Conservation (phyloP, 1,140 invertebrate genomes). For the Ectropis grisescens region DNA sequence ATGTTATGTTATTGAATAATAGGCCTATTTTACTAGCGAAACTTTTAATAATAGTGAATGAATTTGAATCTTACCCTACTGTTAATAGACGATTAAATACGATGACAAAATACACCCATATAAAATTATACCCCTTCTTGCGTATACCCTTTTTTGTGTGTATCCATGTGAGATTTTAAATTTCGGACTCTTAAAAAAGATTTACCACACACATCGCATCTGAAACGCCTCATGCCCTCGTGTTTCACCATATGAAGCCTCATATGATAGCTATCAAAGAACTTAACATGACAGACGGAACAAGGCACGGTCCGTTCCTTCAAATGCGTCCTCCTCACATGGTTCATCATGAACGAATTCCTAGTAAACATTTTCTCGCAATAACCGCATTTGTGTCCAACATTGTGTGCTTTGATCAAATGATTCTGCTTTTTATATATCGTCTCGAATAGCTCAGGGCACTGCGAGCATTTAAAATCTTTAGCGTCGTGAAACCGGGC, state of each 20-base stretch:
- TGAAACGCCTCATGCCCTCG: conserved; percentile 73
- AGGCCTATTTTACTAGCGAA: too few relatives aligned
- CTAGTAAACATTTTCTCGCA: conserved; percentile 55
- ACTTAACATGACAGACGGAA: conserved; percentile 44
- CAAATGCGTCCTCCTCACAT: conserved; percentile 47
- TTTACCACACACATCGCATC: conserved; percentile 71
- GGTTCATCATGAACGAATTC: conserved; percentile 53
- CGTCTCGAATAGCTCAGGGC: conserved; percentile 39
- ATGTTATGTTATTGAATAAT: too few relatives aligned
- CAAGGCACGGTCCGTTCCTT: conserved; percentile 54
- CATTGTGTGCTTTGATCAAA: conserved; percentile 42
- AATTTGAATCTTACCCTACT: too few relatives aligned
- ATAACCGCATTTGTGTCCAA: conserved; percentile 44
- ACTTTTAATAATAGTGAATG: too few relatives aligned
- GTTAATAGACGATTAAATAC: too few relatives aligned
- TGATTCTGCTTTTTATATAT: conserved; percentile 57
- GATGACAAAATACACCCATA: too few relatives aligned
- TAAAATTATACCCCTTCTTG: too few relatives aligned
- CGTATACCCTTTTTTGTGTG: conserved; percentile 40
- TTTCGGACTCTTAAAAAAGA: conserved; percentile 71
- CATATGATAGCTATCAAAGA: conserved; percentile 50
- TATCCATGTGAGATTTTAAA: conserved; percentile 41
- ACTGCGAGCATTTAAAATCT: conserved; percentile 48
- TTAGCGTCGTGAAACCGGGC: conserved; percentile 42
- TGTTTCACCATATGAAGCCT: conserved; percentile 75